phyloP scores from a whole-genome alignment of 1,140 invertebrate species.

The Heliothis virescens region DNA sequence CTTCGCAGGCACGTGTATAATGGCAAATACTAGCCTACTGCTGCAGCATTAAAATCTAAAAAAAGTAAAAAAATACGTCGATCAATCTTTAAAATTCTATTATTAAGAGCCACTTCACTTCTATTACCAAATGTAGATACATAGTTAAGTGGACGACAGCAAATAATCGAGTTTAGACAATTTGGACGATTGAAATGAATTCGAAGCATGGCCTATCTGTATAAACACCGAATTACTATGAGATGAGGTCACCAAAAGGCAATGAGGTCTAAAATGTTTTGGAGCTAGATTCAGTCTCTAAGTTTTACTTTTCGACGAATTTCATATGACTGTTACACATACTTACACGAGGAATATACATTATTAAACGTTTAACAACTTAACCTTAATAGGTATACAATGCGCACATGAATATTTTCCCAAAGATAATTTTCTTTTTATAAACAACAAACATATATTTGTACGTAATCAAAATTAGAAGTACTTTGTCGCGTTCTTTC shows the following conservation, averaged over 20 bases:
- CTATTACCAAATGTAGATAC: not conserved
- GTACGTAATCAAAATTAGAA: conserved; percentile 25
- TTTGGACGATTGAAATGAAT: conserved; percentile 2
- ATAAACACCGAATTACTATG: conserved; percentile 12
- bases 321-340: conserved; percentile 37
- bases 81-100: conserved; percentile 23
- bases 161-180: conserved; percentile 1
- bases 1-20: not conserved
- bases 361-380: conserved; percentile 44
- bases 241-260: conserved; percentile 41
- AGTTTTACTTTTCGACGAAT: conserved; percentile 47
- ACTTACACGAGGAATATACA: conserved; percentile 34
- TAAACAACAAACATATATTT: conserved; percentile 41
- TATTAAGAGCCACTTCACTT: conserved; percentile 13
- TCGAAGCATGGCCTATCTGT: conserved; percentile 12
- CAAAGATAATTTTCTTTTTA: conserved; percentile 24
- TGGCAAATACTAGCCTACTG: not conserved
- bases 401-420: conserved; percentile 30
- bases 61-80: conserved; percentile 24
- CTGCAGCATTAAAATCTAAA: conserved; percentile 30
- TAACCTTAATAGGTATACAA: conserved; percentile 19
- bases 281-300: conserved; percentile 50
- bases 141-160: conserved; percentile 16
- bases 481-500: conserved; percentile 24
- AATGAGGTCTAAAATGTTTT: conserved; percentile 36